These are phyloP conservation scores for Urechis unicinctus DNA, from an alignment of 2,888 invertebrate genomes.

Conservation along the genomic window DNA sequence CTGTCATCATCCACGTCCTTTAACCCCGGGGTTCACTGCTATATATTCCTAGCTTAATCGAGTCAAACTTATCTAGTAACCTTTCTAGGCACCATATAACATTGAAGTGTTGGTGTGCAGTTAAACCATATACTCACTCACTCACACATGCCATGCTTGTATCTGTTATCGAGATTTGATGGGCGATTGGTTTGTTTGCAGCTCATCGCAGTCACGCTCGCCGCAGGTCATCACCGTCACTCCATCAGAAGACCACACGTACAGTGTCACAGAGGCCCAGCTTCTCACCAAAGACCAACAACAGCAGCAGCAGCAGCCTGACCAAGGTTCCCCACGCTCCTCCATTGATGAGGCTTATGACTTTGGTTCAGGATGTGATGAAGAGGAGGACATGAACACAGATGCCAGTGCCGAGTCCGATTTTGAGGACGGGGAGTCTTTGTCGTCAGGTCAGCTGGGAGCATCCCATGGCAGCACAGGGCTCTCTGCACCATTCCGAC, in stretches of 20 bases:
- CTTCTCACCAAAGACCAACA: conserved; percentile 20
- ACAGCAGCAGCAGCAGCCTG: conserved; percentile 21
- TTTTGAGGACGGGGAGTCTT: neutral
- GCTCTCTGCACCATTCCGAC: too few relatives aligned
- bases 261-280: conserved; percentile 56
- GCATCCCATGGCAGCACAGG: neutral
- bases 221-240: conserved; percentile 53
- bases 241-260: conserved; percentile 89
- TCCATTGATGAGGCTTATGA: conserved; percentile 50
- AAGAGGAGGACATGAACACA: conserved; percentile 1
- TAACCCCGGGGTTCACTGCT: too few relatives aligned
- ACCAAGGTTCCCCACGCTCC: conserved; percentile 39
- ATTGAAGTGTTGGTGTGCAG: too few relatives aligned
- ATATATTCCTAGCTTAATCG: too few relatives aligned
- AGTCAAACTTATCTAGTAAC: too few relatives aligned
- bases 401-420: conserved; percentile 4
- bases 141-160: too few relatives aligned
- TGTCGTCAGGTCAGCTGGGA: conserved; percentile 3
- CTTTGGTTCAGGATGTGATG: conserved; percentile 32
- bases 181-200: neutral
- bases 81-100: too few relatives aligned
- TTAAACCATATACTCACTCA: too few relatives aligned
- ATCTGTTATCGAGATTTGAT: neutral
- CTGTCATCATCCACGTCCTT: too few relatives aligned
- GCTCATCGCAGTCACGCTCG: neutral